Percentiles rank a stretch among this genome's conserved stretches.
phyloP scores from a whole-genome alignment of 1,140 invertebrate genomes.

The Kradibia gibbosae region DNA sequence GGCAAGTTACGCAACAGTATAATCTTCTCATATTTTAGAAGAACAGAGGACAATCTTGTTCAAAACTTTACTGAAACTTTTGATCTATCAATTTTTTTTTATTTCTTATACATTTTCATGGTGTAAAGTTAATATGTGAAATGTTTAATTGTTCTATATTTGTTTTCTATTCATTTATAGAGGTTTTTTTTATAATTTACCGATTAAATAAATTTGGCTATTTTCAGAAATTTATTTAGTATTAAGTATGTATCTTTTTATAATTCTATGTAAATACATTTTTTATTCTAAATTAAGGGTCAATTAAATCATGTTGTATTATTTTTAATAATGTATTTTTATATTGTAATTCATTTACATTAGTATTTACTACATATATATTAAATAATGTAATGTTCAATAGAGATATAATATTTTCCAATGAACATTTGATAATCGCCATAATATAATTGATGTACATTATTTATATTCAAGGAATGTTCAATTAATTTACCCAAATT shows the following conservation, averaged over 20 bases:
- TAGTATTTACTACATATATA: no score
- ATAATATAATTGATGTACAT: no score
- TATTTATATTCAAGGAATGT: no score
- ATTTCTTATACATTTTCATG: neutral
- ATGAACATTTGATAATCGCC: no score
- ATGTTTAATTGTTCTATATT: neutral
- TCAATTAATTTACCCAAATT: no score
- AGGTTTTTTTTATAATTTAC: neutral
- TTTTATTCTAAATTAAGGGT: no score
- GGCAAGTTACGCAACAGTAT: slow-evolving; percentile 13
- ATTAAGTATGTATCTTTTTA: neutral
- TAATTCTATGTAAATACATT: no score
- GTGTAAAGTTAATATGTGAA: neutral
- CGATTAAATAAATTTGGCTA: neutral
- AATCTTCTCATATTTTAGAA: slow-evolving; percentile 27
- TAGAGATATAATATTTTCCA: no score
- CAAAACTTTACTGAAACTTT: slow-evolving; percentile 7
- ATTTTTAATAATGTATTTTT: no score
- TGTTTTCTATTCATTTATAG: neutral
- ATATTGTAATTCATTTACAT: no score
- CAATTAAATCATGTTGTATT: no score
- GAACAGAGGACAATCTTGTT: slow-evolving; percentile 1
- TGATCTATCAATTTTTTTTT: neutral
- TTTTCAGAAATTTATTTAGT: neutral
- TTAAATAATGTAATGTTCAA: no score